Base-by-base conservation (phyloP, 92 coral and sea anemone species). In the Palythoa caribaeorum region DNA sequence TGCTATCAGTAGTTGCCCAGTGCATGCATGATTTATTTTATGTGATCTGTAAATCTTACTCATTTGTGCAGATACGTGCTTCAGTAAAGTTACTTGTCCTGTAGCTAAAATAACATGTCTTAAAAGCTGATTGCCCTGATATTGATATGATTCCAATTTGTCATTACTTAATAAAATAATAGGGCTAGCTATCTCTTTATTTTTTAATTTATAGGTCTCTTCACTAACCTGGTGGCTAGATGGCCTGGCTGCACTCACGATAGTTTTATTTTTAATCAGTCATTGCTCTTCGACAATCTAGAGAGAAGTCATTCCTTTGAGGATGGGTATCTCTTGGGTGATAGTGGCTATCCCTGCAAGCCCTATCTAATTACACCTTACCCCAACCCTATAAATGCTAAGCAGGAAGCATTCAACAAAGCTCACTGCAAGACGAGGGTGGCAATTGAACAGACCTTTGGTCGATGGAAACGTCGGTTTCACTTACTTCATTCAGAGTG, bases 201-300 rank as follows among this genome's bases (percentile, higher is more conserved):
- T 47, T 44, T 38, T 28, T 11, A 9, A 51, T 12, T 8, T 48
- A 48, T 50, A 77, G 90, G 85, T 17, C 71, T 57, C 57, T 87
- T 87, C 65, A 87, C 89, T 68, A 86, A 86, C 19, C 11, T 86
- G 59, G 89, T 86, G 52, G 84, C 83, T 16, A 69, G 84, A 7
- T 87, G 90, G 90, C 90, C 90, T 28, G 90, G 86, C 51, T 76
- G 78, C 5, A 88, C 80, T 5, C 87, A 88, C 57, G 91, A 73
- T 38, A 88, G 90, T 38, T 66, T 69, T 71, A 37, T 88, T 13
- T 55, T 88, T 15, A 21, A 35, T 13, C 73, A 76, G 9, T 80
- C 87, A 17, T 2, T 15, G 17, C 8, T 88, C 3, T 17, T 14
- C 5, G 44, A 77, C 3, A 35, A 35, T 0, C 79, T 78, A 6